Conservation (phyloP, 2,113 vertebrate species). For the Silurus glanis region DNA sequence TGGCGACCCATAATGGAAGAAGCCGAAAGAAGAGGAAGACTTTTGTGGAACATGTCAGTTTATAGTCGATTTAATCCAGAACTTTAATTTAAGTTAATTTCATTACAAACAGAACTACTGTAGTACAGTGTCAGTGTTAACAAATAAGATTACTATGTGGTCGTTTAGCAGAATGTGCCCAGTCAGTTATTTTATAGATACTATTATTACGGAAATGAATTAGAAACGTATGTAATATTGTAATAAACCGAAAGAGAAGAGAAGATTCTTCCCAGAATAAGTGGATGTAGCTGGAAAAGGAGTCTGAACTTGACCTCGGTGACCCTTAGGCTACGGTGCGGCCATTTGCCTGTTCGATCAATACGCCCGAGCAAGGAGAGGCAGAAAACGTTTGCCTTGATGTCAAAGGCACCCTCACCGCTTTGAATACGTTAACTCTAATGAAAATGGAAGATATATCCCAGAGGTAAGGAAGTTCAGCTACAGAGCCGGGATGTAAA, state of each 20-base stretch:
- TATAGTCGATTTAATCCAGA: not conserved
- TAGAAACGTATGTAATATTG: not conserved
- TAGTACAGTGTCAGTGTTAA: not conserved
- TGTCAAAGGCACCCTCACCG: constrained; percentile 21
- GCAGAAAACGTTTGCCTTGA: not conserved
- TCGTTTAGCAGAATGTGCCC: too few species aligned
- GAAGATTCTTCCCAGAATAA: not conserved
- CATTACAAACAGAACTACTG: not conserved
- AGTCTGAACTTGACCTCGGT: constrained; percentile 52
- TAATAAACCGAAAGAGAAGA: not conserved
- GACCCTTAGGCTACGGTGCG: not conserved
- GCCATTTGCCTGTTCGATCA: not conserved
- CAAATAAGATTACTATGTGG: not conserved
- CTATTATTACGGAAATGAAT: not conserved
- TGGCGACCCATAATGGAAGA: too few species aligned
- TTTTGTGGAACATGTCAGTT: not conserved
- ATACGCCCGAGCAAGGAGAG: constrained; percentile 4
- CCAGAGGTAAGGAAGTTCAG: not conserved
- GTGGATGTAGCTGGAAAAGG: not conserved
- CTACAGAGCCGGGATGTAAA: constrained; percentile 44
- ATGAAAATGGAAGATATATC: not conserved
- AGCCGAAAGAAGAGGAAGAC: too few species aligned
- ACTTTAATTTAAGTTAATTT: not conserved
- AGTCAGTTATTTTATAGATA: too few species aligned
- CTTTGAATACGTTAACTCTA: constrained; percentile 5